Percentiles rank a stretch among this genome's conserved stretches.
Evolutionary conservation across 2,797 vertebrate genomes (phyloP).

Genomic region (Loris lydekkerianus): DNA sequence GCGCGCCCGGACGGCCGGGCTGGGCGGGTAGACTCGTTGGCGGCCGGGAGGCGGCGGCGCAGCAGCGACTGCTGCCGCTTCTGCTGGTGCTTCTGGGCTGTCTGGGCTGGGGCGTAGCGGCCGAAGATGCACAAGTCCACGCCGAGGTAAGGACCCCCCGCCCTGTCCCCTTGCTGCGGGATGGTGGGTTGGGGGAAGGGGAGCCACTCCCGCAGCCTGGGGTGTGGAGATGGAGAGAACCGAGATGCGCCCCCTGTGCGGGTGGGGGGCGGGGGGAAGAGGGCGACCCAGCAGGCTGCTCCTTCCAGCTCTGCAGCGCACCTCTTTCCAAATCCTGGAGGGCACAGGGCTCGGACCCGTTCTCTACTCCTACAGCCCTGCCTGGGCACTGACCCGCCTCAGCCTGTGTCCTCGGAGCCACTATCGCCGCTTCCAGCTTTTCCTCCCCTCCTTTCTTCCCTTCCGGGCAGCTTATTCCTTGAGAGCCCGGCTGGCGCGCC

Average conservation of each 20-base stretch:
- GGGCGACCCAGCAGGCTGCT: slow-evolving; percentile 17
- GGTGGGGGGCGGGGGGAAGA: not conserved
- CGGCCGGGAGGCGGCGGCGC: slow-evolving; percentile 64
- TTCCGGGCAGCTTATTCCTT: slow-evolving; percentile 64
- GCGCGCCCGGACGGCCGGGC: slow-evolving; percentile 61
- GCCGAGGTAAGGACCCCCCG: slow-evolving; percentile 82
- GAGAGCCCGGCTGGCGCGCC: slow-evolving; percentile 67
- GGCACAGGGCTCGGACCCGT: not conserved
- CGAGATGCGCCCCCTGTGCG: not conserved
- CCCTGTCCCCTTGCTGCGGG: not conserved
- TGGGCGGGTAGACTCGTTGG: slow-evolving; percentile 21
- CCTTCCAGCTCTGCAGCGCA: slow-evolving; percentile 2
- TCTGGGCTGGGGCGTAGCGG: slow-evolving; percentile 72
- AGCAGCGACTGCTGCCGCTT: slow-evolving; percentile 72
- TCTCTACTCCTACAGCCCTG: not conserved
- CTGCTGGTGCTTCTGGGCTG: slow-evolving; percentile 73
- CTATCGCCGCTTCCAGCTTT: slow-evolving; percentile 26
- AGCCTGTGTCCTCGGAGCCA: not conserved
- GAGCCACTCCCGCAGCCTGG: not conserved
- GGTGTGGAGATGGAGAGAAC: not conserved
- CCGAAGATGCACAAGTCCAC: slow-evolving; percentile 77
- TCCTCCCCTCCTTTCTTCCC: not conserved
- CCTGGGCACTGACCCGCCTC: not conserved
- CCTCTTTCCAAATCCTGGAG: slow-evolving; percentile 23
- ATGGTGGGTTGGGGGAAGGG: not conserved